Evolutionary conservation across 2,797 vertebrate species (phyloP), one percentile per base, ranked within the genome.

Genomic region (Centroberyx gerrardi): DNA sequence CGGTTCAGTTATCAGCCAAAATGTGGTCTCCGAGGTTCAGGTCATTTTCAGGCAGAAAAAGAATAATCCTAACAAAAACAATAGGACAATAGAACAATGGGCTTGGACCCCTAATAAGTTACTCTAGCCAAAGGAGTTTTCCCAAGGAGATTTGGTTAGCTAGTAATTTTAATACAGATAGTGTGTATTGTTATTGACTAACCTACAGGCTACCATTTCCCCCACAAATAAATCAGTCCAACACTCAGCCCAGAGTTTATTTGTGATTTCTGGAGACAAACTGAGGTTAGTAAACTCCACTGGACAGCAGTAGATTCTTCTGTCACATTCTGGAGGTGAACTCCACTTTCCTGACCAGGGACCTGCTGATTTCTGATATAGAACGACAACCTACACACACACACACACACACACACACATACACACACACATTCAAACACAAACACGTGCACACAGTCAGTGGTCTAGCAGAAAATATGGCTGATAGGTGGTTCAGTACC

Each of bases 271-370:
- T 13, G 12, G 12, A 44, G 40, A 10, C 40, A 15, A 33, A 5
- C 14, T 5, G 54, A 56, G 28, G 28, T 31, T 12, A 14, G 14
- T 31, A 31, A 13, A 56, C 27, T 14, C 27, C 52, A 54, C 5
- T 17, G n/a, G 48, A 28, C 22, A 10, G 13, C 54, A 56, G 28
- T 7, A 15, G 54, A 9, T 64, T 62, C 8, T n/a, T 71, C 18
- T 63, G 29, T 94, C 73, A 95, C 62, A 95, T 93, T 83, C 84
- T 94, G 38, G 91, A 91, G 27, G 68, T 67, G 55, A 91, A 88
- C 17, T 90, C 83, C 36, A 0, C 28, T 85, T 78, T 92, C 74
- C 91, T 89, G 56, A 95, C 82, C 62, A 93, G 71, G 0, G 90
- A 89, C 44, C 84, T 75, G 58, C 68, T 88, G 8, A 94, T 87